Conservation (phyloP, 1,140 invertebrate species). For the Pemphigus obesinymphae region DNA sequence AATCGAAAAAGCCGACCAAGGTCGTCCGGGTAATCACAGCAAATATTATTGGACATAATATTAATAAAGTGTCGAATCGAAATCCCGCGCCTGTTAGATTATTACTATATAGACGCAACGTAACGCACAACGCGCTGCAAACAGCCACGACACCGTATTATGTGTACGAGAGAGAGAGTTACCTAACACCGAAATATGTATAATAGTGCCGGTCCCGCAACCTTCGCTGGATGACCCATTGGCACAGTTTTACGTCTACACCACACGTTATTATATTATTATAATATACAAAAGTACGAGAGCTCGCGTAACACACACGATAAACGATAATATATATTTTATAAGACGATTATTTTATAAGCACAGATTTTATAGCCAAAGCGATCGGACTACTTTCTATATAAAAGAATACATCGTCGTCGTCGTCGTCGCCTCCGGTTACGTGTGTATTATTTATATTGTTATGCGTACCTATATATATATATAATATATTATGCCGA, state of each 20-base stretch:
- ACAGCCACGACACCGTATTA: no score
- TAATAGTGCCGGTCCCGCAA: neutral
- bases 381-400: constrained; percentile 12
- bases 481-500: neutral
- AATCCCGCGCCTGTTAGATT: neutral
- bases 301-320: neutral
- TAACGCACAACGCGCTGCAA: neutral
- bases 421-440: neutral
- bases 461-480: no score
- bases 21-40: neutral
- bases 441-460: no score
- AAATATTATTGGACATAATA: no score
- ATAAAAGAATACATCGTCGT: no score
- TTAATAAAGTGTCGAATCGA: neutral
- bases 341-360: no score
- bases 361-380: neutral
- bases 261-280: neutral
- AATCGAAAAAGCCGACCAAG: neutral
- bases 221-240: constrained; percentile 8
- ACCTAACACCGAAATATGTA: neutral
- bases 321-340: neutral
- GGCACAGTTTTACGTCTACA: no score
- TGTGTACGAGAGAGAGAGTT: neutral
- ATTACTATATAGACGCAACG: no score
- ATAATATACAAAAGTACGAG: no score